Conservation (phyloP, 2,888 invertebrate species). For the Euplagia quadripunctaria region DNA sequence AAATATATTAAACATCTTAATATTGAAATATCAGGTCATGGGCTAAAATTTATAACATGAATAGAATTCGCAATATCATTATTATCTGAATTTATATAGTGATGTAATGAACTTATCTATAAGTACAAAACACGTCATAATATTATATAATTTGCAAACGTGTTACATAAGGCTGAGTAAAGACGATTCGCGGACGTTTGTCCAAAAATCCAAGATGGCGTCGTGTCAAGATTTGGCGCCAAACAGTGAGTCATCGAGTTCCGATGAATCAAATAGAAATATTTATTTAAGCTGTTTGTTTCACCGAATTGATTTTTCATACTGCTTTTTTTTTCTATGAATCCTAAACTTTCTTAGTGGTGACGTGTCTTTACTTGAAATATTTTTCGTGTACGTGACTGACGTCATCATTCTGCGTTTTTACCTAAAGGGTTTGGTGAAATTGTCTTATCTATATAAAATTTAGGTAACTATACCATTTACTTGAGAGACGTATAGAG, state of each 20-base stretch:
- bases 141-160: conserved; percentile 38
- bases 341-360: conserved; percentile 29
- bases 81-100: conserved; percentile 16
- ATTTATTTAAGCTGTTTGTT: conserved; percentile 23
- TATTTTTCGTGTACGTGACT: conserved; percentile 11
- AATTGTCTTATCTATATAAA: background rate
- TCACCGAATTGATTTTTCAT: conserved; percentile 25
- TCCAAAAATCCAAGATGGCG: conserved; percentile 46
- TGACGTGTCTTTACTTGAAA: conserved; percentile 9
- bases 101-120: conserved; percentile 27
- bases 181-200: conserved; percentile 41
- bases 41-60: background rate
- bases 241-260: conserved; percentile 44
- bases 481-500: background rate
- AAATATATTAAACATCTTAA: background rate
- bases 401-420: background rate
- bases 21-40: background rate
- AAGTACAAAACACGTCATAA: conserved; percentile 31
- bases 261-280: conserved; percentile 46
- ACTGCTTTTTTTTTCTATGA: conserved; percentile 25
- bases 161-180: conserved; percentile 38
- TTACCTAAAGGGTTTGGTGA: background rate
- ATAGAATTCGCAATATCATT: conserved; percentile 7
- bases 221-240: conserved; percentile 44
- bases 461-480: background rate